Base-by-base conservation (phyloP, 2,113 vertebrate genomes). In the Malurus melanocephalus region DNA sequence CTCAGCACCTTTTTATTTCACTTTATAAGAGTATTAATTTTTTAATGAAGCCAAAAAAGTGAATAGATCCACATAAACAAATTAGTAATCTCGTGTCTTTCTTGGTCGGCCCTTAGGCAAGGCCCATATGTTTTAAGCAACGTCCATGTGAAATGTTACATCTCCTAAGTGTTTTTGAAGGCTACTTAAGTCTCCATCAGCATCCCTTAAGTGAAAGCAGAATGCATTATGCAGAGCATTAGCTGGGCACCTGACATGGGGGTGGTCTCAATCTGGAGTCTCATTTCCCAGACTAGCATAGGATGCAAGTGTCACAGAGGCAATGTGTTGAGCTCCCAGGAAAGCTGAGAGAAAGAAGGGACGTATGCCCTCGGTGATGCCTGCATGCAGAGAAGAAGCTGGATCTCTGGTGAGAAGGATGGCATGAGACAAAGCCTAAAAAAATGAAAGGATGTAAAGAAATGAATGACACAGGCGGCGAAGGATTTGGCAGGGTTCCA, bases 221-320 rank as follows among this genome's bases (percentile, higher is more conserved):
- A n/a, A 65, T 17, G 15, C 55, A 69, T 93, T 95, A 90, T 87
- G 88, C 83, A 91, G 79, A 81, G 69, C 88, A 88, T 84, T 86
- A 95, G 40, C 79, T 89, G 87, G 85, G 87, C 93, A 95, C 92
- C 89, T 94, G 95, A 95, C 85, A 93, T 93, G 93, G 88, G 94
- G 90, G 88, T 94, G 95, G 86, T 86, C 94, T 86, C 95, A 95
- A 93, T 95, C 95, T 96, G 94, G 93, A 94, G 86, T 90, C 80
- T 90, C 62, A 79, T 79, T 90, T 93, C 88, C 78, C 90, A 93
- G 94, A 91, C 93, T 93, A 95, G 84, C 86, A 95, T 56, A 62
- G 64, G 83, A 88, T 52, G 42, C 56, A 80, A 94, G 81, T 90
- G 92, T 88, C 84, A 74, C n/a, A 16, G 71, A 90, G 56, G 78